A percentile compares a stretch with the other conserved stretches of the same genome.
Conservation (phyloP, 2,113 vertebrate genomes). For the Balaenoptera acutorostrata region DNA sequence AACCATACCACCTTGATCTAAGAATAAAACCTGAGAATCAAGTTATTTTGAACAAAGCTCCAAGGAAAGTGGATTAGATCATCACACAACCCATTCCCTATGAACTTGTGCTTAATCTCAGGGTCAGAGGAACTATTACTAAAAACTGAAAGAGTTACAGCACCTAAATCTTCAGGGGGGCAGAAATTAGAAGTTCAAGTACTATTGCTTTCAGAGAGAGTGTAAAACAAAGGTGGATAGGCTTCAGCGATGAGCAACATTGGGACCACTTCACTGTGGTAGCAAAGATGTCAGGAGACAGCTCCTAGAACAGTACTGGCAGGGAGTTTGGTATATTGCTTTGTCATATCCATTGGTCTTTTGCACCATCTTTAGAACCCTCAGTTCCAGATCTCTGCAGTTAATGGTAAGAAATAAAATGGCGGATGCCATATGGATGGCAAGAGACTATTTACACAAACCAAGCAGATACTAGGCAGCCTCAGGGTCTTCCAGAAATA, state of each 20-base stretch:
- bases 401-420: not conserved
- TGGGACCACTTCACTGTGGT: not conserved
- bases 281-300: not conserved
- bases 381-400: not conserved
- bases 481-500: not conserved
- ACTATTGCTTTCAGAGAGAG: not conserved
- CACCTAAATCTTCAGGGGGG: not conserved
- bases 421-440: not conserved
- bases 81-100: not conserved
- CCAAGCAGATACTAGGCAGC: not conserved
- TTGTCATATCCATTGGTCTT: not conserved
- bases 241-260: not conserved
- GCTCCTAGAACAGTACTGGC: fast-evolving
- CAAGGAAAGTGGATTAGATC: not conserved
- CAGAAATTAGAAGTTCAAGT: not conserved
- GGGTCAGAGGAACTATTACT: not conserved
- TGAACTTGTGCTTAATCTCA: not conserved
- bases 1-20: not conserved
- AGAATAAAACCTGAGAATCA: not conserved
- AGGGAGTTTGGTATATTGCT: fast-evolving
- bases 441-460: not conserved
- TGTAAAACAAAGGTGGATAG: not conserved
- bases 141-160: not conserved
- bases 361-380: not conserved
- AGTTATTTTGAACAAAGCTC: not conserved